Evolutionary conservation across 2,113 vertebrate species (phyloP).

Genomic region (Poecile atricapillus): DNA sequence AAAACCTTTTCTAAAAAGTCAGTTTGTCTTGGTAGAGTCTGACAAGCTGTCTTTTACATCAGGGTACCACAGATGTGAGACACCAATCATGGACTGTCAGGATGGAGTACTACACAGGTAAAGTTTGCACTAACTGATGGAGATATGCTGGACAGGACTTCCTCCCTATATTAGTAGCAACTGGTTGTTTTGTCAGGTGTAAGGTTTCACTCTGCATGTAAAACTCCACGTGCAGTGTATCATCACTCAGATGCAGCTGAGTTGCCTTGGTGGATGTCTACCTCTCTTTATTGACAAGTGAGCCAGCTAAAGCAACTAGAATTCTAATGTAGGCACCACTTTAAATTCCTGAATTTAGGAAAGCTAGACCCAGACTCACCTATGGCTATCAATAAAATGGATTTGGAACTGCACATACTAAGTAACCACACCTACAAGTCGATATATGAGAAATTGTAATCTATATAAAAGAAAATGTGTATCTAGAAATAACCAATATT

Average conservation of each 20-base stretch:
- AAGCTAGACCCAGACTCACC: background rate
- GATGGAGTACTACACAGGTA: background rate
- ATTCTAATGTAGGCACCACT: background rate
- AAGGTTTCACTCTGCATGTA: background rate
- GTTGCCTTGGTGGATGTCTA: no score
- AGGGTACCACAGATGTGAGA: background rate
- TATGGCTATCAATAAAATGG: background rate
- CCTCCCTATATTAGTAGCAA: background rate
- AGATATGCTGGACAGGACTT: background rate
- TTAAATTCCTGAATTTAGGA: background rate
- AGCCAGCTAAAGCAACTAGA: background rate
- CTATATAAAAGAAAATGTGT: background rate
- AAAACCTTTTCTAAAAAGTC: background rate
- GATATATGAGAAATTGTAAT: background rate
- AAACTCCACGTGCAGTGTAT: background rate
- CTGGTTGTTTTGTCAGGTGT: background rate
- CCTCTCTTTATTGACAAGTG: background rate
- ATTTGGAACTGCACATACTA: background rate
- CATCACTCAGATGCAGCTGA: background rate
- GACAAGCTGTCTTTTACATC: background rate
- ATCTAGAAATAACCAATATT: background rate
- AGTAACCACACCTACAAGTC: background rate
- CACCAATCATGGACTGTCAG: background rate
- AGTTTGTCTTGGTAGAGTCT: background rate
- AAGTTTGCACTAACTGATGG: background rate